phyloP scores from a whole-genome alignment of 2,888 invertebrate species.

The Cosmopolites sordidus region DNA sequence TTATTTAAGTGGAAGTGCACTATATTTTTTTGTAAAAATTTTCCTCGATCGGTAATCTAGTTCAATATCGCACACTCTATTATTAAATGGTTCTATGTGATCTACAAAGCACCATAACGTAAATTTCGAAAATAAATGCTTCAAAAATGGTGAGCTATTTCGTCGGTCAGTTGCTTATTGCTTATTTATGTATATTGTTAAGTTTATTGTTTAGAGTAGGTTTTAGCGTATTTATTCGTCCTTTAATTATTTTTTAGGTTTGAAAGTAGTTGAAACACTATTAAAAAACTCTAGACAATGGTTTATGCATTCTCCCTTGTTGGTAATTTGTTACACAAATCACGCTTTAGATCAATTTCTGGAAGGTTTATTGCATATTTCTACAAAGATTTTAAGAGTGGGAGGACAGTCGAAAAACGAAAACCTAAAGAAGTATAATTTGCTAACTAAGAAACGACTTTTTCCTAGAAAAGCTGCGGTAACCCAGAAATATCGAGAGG shows the following conservation, averaged over 20 bases:
- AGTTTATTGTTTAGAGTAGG: too few species aligned
- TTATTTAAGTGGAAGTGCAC: too few species aligned
- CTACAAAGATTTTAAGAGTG: slow-evolving; percentile 60
- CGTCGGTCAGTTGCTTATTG: too few species aligned
- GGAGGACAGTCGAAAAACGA: slow-evolving; percentile 51
- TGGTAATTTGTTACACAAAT: slow-evolving; percentile 75
- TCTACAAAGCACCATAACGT: too few species aligned
- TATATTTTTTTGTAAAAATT: too few species aligned
- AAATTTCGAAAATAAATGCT: too few species aligned
- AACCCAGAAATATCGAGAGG: slow-evolving; percentile 13
- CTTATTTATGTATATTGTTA: too few species aligned
- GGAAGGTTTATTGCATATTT: slow-evolving; percentile 60
- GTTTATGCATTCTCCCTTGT: slow-evolving; percentile 44
- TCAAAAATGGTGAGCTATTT: too few species aligned
- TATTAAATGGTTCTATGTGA: too few species aligned
- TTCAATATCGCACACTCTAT: too few species aligned
- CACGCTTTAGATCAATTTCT: slow-evolving; percentile 53
- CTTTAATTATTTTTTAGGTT: slow-evolving; percentile 65
- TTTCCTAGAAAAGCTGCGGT: slow-evolving; percentile 8
- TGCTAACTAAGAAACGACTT: slow-evolving; percentile 1
- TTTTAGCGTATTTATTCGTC: too few species aligned
- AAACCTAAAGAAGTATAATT: slow-evolving; percentile 44
- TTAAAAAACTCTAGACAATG: slow-evolving; percentile 54
- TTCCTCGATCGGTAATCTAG: too few species aligned
- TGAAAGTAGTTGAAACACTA: slow-evolving; percentile 67